A percentile compares a stretch with the other conserved stretches of the same genome.
Evolutionary conservation across 2,797 vertebrate genomes (phyloP).

Genomic region (Microctenopoma stevenorrisi): DNA sequence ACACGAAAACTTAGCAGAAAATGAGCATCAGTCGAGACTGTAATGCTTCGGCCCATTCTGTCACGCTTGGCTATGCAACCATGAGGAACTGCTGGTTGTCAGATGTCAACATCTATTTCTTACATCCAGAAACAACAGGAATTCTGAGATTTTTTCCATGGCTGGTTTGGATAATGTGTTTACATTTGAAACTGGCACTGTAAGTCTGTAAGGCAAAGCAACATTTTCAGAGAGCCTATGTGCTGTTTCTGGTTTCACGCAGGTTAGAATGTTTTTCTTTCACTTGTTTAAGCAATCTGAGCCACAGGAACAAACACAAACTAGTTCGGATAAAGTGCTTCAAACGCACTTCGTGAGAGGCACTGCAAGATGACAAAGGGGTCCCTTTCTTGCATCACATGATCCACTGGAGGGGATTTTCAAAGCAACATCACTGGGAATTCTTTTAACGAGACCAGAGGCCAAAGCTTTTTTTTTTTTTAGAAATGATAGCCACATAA

Average conservation of each 20-base stretch:
- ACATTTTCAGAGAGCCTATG: constrained; percentile 6
- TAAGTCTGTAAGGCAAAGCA: constrained; percentile 29
- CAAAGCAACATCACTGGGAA: constrained; percentile 10
- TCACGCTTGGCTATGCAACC: constrained; percentile 46
- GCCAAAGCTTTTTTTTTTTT: constrained; percentile 14
- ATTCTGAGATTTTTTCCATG: constrained; percentile 38
- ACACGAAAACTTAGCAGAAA: constrained; percentile 2
- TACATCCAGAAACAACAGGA: constrained; percentile 26
- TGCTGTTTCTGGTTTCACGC: constrained; percentile 4
- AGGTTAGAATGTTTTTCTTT: not conserved
- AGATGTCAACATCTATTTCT: constrained; percentile 55
- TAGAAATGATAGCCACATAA: constrained; percentile 10
- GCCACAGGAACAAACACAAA: not conserved
- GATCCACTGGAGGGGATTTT: constrained; percentile 15
- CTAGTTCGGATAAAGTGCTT: constrained; percentile 13
- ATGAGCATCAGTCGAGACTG: constrained; percentile 14
- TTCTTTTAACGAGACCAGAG: constrained; percentile 18
- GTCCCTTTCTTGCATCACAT: constrained; percentile 12
- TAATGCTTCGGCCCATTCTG: constrained; percentile 22
- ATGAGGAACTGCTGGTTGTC: constrained; percentile 43
- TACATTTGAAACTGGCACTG: constrained; percentile 24
- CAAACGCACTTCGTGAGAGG: constrained; percentile 8
- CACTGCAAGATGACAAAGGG: constrained; percentile 18
- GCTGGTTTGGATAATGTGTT: constrained; percentile 39
- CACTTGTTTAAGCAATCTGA: constrained; percentile 7